Base-by-base conservation (phyloP, 2,888 invertebrate genomes). In the Drosophila prolongata region DNA sequence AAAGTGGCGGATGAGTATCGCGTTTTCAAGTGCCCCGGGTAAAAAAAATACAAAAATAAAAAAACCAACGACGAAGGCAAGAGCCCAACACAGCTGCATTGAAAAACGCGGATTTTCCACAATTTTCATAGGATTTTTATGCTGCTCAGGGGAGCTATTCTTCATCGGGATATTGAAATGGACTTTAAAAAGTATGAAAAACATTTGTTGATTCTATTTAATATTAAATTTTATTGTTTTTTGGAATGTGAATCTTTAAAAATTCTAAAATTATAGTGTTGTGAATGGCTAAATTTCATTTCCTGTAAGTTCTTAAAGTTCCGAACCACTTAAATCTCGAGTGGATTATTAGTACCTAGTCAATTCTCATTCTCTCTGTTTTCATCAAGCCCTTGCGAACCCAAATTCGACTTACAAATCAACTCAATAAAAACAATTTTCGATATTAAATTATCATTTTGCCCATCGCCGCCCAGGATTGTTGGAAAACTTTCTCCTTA, bases 401-500 rank as follows among this genome's bases (percentile, higher is more conserved):
- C 19, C 13, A 47, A n/a, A 37, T 50, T 14, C 44, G 47, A 58
- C 62, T 58, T 66, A 54, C 65, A 78, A 78, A 87, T 80, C 67
- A 79, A 74, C 79, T 79, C 77, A 87, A 83, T 77, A 85, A 85
- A 77, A 85, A 74, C 77, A 77, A 79, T 85, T 88, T 86, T 88
- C 82, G 80, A 85, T 89, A 87, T 89, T 89, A 84, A 87, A 89
- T 88, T 87, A 89, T 80, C 77, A 82, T 87, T 79, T 85, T 53
- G 54, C 56, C 53, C 49, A 35, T 49, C 10, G 30, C 16, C 34
- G 14, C 47, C 14, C 62, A 34, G 46, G 47, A 43, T 59, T 27
- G 40, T 62, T 19, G 56, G 38, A 55, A 34, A 64, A 50, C 65
- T 67, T 62, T 55, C 44, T 38, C 65, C 47, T 16, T 38, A 14